Evolutionary conservation across 2,797 vertebrate species (phyloP).

Genomic region (Australoheros facetus): DNA sequence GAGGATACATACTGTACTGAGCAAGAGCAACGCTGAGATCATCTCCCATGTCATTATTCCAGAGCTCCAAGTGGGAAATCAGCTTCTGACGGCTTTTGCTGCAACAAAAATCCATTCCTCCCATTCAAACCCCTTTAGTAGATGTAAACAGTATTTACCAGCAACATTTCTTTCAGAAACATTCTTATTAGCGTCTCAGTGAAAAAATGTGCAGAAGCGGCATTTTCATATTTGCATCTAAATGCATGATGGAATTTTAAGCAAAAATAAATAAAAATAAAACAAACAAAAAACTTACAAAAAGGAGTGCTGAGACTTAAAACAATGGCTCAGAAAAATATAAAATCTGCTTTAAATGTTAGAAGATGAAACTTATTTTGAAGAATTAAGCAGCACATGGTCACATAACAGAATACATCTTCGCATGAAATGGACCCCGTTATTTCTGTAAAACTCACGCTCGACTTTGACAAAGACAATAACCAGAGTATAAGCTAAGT

Average conservation of each 20-base stretch:
- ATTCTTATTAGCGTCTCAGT: conserved; percentile 16
- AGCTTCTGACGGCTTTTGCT: conserved; percentile 81
- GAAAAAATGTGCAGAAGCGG: conserved; percentile 4
- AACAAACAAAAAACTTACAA: neutral
- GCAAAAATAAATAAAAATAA: neutral
- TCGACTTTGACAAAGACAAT: conserved; percentile 9
- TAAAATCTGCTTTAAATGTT: neutral
- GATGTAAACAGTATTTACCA: conserved; percentile 42
- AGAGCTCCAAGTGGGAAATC: conserved; percentile 78
- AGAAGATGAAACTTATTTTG: neutral
- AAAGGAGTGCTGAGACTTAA: neutral
- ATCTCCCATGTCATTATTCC: conserved; percentile 82
- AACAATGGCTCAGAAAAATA: neutral
- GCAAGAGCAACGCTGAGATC: conserved; percentile 80
- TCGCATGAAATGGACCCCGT: neutral
- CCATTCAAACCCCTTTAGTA: conserved; percentile 50
- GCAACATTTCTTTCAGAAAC: conserved; percentile 42
- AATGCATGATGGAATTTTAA: neutral
- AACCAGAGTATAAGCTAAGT: neutral
- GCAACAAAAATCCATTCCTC: conserved; percentile 81
- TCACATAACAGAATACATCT: neutral
- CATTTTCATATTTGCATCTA: neutral
- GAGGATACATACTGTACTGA: conserved; percentile 86
- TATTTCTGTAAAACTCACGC: neutral
- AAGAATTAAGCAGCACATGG: neutral